Base-by-base conservation (phyloP, 2,113 vertebrate species). In the Chrysochloris asiatica region DNA sequence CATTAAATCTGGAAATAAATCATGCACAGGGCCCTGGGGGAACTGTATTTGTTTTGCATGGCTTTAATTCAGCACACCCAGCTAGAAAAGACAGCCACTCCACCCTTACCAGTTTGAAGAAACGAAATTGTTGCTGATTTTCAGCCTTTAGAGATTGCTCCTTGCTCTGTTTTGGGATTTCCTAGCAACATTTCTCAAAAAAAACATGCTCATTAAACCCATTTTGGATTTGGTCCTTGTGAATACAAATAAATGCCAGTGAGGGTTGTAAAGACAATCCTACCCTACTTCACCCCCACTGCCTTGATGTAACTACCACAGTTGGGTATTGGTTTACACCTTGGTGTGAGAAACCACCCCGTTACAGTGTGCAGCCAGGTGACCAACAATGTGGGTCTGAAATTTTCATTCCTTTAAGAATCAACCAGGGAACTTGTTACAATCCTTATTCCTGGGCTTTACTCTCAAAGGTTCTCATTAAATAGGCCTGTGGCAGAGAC, bases 1-100 rank as follows among this genome's bases (percentile, higher is more conserved):
- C 94, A 93, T 95, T 97, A 96, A 93, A 91, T 85, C 89, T 6
- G 75, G 84, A 76, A 82, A 93, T 89, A 94, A 94, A 92, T 96
- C 90, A 82, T 71, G 78, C 61, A 3, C 50, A 17, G 41, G n/a
- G 52, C 89, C 96, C 77, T 43, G 7, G 88, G 96, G 94, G 90
- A 78, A 41, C 82, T 45, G 45, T 79, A 43, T 89, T 91, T 95
- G 87, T 79, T 94, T 91, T 95, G 80, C 75, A 45, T n/a, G n/a
- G 11, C 83, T 95, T 93, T 92, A 81, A 93, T 93, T 79, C 95
- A 93, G 87, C 59, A 61, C 89, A 43, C 90, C 86, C 52, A 82
- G 72, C 56, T 67, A 82, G 38, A 59, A 80, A 45, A 65, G 69
- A 86, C 30, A n/a, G 65, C 69, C 17, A 9, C 79, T 88, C 82